Base-by-base conservation (phyloP, 2,113 vertebrate genomes). In the Corythornis madagascariensis region DNA sequence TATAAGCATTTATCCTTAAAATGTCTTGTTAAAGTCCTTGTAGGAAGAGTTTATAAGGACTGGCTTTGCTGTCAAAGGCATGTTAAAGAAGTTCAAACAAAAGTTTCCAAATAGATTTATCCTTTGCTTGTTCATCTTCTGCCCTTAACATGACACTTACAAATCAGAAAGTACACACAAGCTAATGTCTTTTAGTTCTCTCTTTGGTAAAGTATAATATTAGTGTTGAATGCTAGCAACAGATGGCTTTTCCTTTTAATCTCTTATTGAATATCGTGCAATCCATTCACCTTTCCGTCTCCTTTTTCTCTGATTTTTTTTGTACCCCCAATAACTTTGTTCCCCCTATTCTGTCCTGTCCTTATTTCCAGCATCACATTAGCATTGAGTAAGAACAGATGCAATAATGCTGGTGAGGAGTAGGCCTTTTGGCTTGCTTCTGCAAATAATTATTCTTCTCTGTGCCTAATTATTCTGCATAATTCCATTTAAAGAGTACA, bases 81-180 rank as follows among this genome's bases (percentile, higher is more conserved):
- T 69, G 35, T 53, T 96, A 91, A 93, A 61, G 69, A 96, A 94
- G 73, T 96, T 96, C 90, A 95, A 95, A 94, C 48, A 88, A 42
- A 91, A 94, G 53, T 92, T 94, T 91, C 73, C 90, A 93, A 92
- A 94, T 86, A 94, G 92, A 93, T 93, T 90, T 92, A 95, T 96
- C 88, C 88, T 93, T 93, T 95, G 64, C 90, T 96, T 90, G 83
- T 71, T 93, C 90, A 83, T 95, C 57, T 92, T 92, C 90, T 93
- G 73, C 92, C 92, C 76, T 96, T 94, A 92, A 43, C 48, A 71
- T 91, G 85, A 92, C 88, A 94, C 90, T 90, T 90, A 83, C 29
- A 92, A 94, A 95, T 88, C 92, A 94, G 76, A 95, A 94, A 93
- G 88, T 94, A 95, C 90, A 92, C 84, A 91, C 2, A 4, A 88